Evolutionary conservation across 2,797 vertebrate species (phyloP), one percentile per base, ranked within the genome.

Genomic region (Chromobotia macracanthus): DNA sequence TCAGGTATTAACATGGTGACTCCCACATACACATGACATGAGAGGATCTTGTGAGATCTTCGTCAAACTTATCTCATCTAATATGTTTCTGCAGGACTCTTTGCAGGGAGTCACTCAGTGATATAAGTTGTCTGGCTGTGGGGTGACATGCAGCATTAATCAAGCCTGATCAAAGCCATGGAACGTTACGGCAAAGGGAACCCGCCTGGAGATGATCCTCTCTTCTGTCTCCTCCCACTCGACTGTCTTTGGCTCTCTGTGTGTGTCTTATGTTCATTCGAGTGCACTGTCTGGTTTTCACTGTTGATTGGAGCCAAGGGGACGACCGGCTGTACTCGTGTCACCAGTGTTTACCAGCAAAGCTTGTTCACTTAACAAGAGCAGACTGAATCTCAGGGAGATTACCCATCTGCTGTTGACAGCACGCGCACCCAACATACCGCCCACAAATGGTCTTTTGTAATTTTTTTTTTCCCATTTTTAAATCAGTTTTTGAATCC

Each of bases 331-430:
- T 71, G 81, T 46, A 66, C 72, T 53, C 60, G 28, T 75, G 66
- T 66, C 78, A 68, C 38, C 75, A 66, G 50, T 79, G 60, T 84
- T 65, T 80, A 70, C 68, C 66, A 55, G 75, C 60, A 78, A 79
- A 72, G 75, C 75, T 83, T 80, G 81, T 80, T 63, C 81, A 68
- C 65, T 77, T 68, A 80, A 77, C 73, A 71, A 48, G 63, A 80
- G 68, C 73, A 21, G 83, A 31, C 80, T 53, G 82, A 84, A 68
- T 70, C 72, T 66, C 70, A 79, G 82, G 79, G 67, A 82, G 83
- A 86, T 86, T 86, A 79, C 81, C 72, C 79, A 63, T 80, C 82
- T 79, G 78, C 51, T 71, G 58, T 66, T 68, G 65, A 50, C 55
- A 70, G 25, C 60, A 23, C 76, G 48, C 13, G 55, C 35, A 66